Base-by-base conservation (phyloP, 2,113 vertebrate genomes). In the Halcyon senegalensis region DNA sequence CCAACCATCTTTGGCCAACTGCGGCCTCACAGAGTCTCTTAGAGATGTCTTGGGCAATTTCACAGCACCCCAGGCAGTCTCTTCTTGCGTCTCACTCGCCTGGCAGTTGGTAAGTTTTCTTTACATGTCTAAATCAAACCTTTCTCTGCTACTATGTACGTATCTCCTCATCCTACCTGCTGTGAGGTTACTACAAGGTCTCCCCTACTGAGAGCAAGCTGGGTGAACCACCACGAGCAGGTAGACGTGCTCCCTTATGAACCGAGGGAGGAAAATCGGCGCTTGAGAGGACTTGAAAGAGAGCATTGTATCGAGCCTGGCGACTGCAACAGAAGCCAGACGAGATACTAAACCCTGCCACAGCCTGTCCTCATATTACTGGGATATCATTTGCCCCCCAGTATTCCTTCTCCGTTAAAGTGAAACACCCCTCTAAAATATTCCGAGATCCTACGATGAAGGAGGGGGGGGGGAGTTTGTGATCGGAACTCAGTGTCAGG, bases 321-420 rank as follows among this genome's bases (percentile, higher is more conserved):
- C 10, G 48, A n/a, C 0, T 21, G 46, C 60, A 46, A 46, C 31
- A 72, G 67, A 77, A 94, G 18, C 10, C 64, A 55, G 81, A 35
- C 0, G 0, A 51, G 77, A 63, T 28, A 27, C 30, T 3, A 16
- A 82, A 6, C 9, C 7, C 37, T 39, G 64, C 39, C 64, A 10
- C 87, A 72, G 56, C 43, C 70, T 66, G 41, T 55, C 9, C 39
- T 23, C 5, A 1, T 7, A 8, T 43, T 17, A 8, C 23, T 37
- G 56, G 64, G 3, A 17, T 30, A n/a, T 33, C 9, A 17, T 55
- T 46, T 68, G 30, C 12, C 37, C 53, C 43, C 35, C 16, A 37
- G 9, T 37, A 37, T 8, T 69, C 58, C 58, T 73, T 84, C 58
- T 80, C 55, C 16, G 3, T 37, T 50, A 5, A 10, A 84, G 28